phyloP scores from a whole-genome alignment of 1,140 invertebrate genomes.

The Microplitis mediator region DNA sequence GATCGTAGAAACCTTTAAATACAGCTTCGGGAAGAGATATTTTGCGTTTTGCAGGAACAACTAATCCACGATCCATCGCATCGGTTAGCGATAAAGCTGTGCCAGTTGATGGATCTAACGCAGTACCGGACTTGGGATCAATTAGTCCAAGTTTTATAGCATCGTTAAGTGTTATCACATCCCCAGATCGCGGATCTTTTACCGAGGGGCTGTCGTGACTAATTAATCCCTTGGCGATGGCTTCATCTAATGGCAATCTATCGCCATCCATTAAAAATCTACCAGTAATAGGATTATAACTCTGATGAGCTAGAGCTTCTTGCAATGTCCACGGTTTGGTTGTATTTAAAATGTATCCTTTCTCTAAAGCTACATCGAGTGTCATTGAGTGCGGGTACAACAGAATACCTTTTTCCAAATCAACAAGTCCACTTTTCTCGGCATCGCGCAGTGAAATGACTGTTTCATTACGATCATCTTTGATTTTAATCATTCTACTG shows the following conservation, averaged over 20 bases:
- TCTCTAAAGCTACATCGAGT: constrained; percentile 77
- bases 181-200: constrained; percentile 77
- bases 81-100: constrained; percentile 77
- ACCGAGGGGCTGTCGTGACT: constrained; percentile 81
- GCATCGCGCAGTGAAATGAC: constrained; percentile 74
- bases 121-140: constrained; percentile 78
- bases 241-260: constrained; percentile 78
- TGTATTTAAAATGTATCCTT: constrained; percentile 77
- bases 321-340: constrained; percentile 81
- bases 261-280: constrained; percentile 76
- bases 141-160: constrained; percentile 83
- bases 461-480: constrained; percentile 73
- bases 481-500: constrained; percentile 71
- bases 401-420: constrained; percentile 72
- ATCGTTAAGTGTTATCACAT: constrained; percentile 79
- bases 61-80: constrained; percentile 79
- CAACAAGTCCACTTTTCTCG: constrained; percentile 71
- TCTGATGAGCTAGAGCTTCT: constrained; percentile 82
- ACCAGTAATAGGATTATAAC: constrained; percentile 80
- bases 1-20: constrained; percentile 83
- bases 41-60: constrained; percentile 80
- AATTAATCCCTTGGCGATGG: constrained; percentile 74
- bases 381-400: constrained; percentile 71
- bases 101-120: constrained; percentile 76
- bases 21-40: constrained; percentile 85